phyloP scores from a whole-genome alignment of 2,113 vertebrate species.

The Mola mola region DNA sequence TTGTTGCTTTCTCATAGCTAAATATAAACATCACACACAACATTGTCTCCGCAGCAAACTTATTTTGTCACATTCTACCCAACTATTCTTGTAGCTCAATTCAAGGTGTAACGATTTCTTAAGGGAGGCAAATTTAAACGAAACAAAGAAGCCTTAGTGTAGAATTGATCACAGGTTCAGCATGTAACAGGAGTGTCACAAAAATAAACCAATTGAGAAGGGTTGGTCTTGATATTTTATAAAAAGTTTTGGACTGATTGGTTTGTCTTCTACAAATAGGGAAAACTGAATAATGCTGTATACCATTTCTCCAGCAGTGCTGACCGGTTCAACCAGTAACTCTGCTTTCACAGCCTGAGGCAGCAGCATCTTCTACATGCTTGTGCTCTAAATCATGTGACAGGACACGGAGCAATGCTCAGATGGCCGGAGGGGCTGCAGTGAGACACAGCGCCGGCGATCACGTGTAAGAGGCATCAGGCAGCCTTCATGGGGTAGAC shows the following conservation, averaged over 20 bases:
- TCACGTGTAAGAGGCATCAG: constrained; percentile 35
- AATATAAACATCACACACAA: neutral
- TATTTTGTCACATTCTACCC: too few relatives aligned
- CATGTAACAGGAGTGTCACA: too few relatives aligned
- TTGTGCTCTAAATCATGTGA: constrained; percentile 20
- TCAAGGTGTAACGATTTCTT: too few relatives aligned
- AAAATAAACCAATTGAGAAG: too few relatives aligned
- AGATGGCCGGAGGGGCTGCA: constrained; percentile 20
- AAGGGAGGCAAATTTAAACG: too few relatives aligned
- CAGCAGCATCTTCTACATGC: constrained; percentile 17
- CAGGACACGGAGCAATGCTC: constrained; percentile 46
- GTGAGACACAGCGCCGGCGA: constrained; percentile 14
- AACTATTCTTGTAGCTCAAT: too few relatives aligned
- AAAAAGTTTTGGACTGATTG: neutral
- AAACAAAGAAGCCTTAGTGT: too few relatives aligned
- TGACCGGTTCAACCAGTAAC: constrained; percentile 9
- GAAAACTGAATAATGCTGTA: neutral
- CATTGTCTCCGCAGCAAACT: neutral
- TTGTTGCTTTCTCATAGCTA: neutral
- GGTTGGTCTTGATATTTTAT: neutral
- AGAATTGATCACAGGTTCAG: too few relatives aligned
- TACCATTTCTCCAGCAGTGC: neutral
- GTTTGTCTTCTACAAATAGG: constrained; percentile 9
- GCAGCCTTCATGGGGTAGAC: neutral
- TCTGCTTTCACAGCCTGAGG: constrained; percentile 19